phyloP scores from a whole-genome alignment of 1,140 invertebrate species.

The Listronotus bonariensis region DNA sequence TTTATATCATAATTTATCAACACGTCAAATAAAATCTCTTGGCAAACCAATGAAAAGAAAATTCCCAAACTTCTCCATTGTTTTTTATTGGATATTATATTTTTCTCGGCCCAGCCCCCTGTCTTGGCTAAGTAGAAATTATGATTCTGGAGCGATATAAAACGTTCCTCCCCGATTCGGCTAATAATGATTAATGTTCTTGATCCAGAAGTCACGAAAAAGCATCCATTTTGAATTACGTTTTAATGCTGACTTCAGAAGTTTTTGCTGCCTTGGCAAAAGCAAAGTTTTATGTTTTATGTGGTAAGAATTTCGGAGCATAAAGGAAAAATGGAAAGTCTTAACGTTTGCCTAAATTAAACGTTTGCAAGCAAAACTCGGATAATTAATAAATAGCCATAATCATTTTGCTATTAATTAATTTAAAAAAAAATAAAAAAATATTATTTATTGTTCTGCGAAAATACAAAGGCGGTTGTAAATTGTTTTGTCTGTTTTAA shows the following conservation, averaged over 20 bases:
- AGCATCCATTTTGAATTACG: constrained; percentile 33
- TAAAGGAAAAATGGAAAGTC: constrained; percentile 10
- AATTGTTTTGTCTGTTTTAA: too few relatives aligned
- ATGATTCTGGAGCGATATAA: constrained; percentile 33
- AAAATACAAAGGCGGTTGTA: too few relatives aligned
- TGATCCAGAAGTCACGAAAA: constrained; percentile 33
- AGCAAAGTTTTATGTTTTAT: constrained; percentile 34
- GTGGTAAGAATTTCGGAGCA: constrained; percentile 19
- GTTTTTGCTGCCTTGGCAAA: constrained; percentile 16
- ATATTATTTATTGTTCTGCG: too few relatives aligned
- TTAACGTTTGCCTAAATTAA: neutral
- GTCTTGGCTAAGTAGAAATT: constrained; percentile 34
- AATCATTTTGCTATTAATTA: too few relatives aligned
- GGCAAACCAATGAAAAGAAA: too few relatives aligned
- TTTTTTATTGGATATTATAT: too few relatives aligned
- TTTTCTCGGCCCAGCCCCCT: constrained; percentile 19
- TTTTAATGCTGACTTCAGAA: constrained; percentile 28
- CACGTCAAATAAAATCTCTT: too few relatives aligned
- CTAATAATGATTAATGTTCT: constrained; percentile 37
- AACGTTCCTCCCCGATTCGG: constrained; percentile 29
- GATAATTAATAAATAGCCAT: too few relatives aligned
- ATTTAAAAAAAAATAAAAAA: too few relatives aligned
- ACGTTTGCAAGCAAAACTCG: neutral
- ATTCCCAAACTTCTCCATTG: too few relatives aligned
- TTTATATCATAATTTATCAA: too few relatives aligned